Evolutionary conservation across 2,888 invertebrate species (phyloP).

Genomic region (Corythucha ciliata): DNA sequence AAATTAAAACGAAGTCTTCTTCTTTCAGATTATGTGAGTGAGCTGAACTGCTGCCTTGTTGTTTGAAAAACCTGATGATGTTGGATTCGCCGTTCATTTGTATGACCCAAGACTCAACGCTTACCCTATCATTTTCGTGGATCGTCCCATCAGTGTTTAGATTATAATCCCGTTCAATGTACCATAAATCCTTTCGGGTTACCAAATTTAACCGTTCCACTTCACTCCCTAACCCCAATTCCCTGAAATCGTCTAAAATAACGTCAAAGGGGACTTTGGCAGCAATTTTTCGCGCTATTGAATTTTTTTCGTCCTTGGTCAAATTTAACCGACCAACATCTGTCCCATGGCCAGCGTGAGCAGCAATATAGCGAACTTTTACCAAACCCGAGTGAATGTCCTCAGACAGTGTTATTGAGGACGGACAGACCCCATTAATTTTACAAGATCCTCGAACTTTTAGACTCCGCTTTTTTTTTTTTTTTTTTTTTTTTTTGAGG

Average conservation of each 20-base stretch:
- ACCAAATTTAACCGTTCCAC: conserved; percentile 15
- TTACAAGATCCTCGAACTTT: conserved; percentile 11
- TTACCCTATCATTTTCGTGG: conserved; percentile 3
- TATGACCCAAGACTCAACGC: conserved; percentile 13
- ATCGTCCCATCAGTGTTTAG: conserved; percentile 12
- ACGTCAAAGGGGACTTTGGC: conserved; percentile 2
- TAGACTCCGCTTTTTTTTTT: not conserved
- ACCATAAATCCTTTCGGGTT: conserved; percentile 13
- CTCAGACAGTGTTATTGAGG: conserved; percentile 1
- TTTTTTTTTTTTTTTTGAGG: too few species aligned
- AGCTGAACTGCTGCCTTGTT: conserved; percentile 1
- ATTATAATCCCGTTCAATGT: conserved; percentile 13
- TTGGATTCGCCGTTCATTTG: conserved; percentile 3
- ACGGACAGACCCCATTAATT: conserved; percentile 15
- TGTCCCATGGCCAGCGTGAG: conserved; percentile 12
- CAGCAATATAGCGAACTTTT: not conserved
- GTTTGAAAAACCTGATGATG: conserved; percentile 8
- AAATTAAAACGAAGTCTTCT: conserved; percentile 11
- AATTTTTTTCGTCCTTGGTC: conserved; percentile 3
- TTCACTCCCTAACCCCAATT: not conserved
- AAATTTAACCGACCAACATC: conserved; percentile 10
- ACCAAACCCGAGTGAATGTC: conserved; percentile 2
- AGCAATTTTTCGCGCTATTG: conserved; percentile 11
- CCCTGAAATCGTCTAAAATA: conserved; percentile 3
- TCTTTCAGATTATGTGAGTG: not conserved